A percentile compares a stretch with the other conserved stretches of the same genome.
These are phyloP conservation scores for Mormyrus hasselquistii DNA, from an alignment of 2,797 vertebrate species.

Conservation along the genomic window DNA sequence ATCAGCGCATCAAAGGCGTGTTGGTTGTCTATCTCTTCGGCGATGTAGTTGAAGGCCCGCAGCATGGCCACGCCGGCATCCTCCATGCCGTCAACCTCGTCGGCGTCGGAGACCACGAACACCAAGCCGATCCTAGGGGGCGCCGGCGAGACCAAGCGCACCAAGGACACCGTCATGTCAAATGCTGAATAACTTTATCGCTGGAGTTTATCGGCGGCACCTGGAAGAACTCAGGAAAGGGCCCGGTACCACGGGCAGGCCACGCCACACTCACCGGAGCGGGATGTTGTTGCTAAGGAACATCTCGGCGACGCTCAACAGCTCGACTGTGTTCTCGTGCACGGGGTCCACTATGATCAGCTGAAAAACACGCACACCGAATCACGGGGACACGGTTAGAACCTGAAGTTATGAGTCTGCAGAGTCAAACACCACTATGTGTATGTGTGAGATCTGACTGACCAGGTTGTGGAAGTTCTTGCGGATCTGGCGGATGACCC, in stretches of 20 bases:
- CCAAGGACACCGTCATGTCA: not conserved
- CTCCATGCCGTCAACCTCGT: conserved; percentile 83
- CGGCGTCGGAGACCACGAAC: conserved; percentile 83
- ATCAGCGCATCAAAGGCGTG: conserved; percentile 83
- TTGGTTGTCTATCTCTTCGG: conserved; percentile 80
- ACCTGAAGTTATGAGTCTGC: not conserved
- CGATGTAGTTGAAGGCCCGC: conserved; percentile 87
- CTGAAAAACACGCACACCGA: conserved; percentile 48
- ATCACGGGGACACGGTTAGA: not conserved
- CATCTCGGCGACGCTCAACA: conserved; percentile 91
- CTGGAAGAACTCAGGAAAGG: not conserved
- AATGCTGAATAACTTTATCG: not conserved
- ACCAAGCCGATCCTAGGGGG: conserved; percentile 80
- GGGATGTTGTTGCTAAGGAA: conserved; percentile 96
- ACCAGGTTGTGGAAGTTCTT: conserved; percentile 98
- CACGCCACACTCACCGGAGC: conserved; percentile 68
- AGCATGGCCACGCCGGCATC: conserved; percentile 86
- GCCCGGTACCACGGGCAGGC: not conserved
- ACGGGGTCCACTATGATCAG: conserved; percentile 85
- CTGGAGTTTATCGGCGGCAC: not conserved
- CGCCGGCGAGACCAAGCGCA: not conserved
- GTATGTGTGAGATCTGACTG: conserved; percentile 32
- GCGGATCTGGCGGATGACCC: conserved; percentile 93
- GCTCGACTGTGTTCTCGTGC: conserved; percentile 74
- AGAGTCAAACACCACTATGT: not conserved